Evolutionary conservation across 2,797 vertebrate species (phyloP).

Genomic region (Sparus aurata): DNA sequence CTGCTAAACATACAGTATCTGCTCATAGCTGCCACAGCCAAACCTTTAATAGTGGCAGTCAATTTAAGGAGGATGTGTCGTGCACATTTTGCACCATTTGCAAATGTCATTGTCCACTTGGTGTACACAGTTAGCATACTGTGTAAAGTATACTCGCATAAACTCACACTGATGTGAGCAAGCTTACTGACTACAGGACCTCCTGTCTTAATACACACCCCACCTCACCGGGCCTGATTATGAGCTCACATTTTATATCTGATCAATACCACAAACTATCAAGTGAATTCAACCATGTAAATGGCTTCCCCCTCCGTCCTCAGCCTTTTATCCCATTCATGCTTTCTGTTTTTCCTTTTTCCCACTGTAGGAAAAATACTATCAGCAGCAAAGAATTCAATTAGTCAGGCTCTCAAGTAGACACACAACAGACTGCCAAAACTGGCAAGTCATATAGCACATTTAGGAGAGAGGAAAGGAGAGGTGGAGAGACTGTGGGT

Average conservation of each 20-base stretch:
- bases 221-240: background rate
- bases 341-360: slow-evolving; percentile 3
- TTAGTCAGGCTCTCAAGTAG: slow-evolving; percentile 9
- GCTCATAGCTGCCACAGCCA: slow-evolving; percentile 22
- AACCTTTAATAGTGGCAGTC: background rate
- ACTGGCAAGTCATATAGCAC: slow-evolving; percentile 25
- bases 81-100: background rate
- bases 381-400: slow-evolving; percentile 13
- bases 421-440: slow-evolving; percentile 26
- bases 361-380: background rate
- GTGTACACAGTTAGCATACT: background rate
- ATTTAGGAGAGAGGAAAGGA: slow-evolving; percentile 8
- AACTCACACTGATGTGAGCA: background rate
- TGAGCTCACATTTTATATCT: background rate
- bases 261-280: slow-evolving; percentile 12
- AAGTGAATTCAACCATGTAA: background rate
- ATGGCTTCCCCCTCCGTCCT: background rate
- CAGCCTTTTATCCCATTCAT: background rate
- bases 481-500: background rate
- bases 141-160: background rate
- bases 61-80: slow-evolving; percentile 7
- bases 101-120: background rate
- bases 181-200: background rate
- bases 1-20: slow-evolving; percentile 50
- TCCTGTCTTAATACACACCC: background rate